Evolutionary conservation across 2,797 vertebrate genomes (phyloP).

Genomic region (Rhinophrynus dorsalis): DNA sequence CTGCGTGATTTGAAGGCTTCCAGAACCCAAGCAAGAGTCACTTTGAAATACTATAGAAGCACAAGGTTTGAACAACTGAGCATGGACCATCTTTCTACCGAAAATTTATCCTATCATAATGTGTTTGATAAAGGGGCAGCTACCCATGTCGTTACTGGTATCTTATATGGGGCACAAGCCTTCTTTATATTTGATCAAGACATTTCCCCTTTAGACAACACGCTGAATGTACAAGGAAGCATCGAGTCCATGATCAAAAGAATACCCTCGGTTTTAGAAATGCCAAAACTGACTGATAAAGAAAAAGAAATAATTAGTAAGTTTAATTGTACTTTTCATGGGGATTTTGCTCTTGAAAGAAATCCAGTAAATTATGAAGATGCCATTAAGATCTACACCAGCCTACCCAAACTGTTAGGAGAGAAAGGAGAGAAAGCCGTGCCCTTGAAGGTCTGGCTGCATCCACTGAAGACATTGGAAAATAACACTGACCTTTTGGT

Average conservation of each 20-base stretch:
- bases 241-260: slow-evolving; percentile 10
- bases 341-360: slow-evolving; percentile 44
- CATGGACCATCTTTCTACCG: slow-evolving; percentile 14
- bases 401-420: slow-evolving; percentile 17
- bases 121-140: slow-evolving; percentile 33
- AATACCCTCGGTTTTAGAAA: background rate
- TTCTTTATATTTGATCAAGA: slow-evolving; percentile 51
- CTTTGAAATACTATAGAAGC: slow-evolving; percentile 50
- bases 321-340: slow-evolving; percentile 7
- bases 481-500: slow-evolving; percentile 29
- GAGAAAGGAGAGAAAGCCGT: slow-evolving; percentile 19
- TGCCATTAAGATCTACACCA: slow-evolving; percentile 30
- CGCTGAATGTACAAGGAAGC: background rate
- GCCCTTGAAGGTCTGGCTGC: slow-evolving; percentile 54
- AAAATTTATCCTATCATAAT: background rate
- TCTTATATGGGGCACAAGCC: slow-evolving; percentile 49
- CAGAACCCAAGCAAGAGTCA: slow-evolving; percentile 50
- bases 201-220: background rate
- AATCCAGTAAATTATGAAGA: slow-evolving; percentile 52
- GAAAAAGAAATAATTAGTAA: background rate
- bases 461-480: slow-evolving; percentile 48
- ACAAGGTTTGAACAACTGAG: slow-evolving; percentile 50
- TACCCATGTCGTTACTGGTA: slow-evolving; percentile 52
- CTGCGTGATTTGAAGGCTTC: slow-evolving; percentile 50
- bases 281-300: background rate